Base-by-base conservation (phyloP, 2,888 invertebrate genomes). In the Platycnemis pennipes region DNA sequence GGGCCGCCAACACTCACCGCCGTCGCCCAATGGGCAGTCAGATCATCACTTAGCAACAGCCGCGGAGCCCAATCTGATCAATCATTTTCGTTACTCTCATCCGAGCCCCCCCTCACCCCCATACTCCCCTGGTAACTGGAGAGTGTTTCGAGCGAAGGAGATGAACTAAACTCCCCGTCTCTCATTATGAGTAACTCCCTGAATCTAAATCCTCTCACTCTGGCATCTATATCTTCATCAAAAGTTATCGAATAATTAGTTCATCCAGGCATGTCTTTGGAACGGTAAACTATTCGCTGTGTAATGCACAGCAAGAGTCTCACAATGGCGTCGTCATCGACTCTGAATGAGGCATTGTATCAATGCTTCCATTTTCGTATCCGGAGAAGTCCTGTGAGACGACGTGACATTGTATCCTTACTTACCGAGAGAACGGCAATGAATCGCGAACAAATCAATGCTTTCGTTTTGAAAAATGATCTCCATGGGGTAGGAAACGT, bases 31-130 rank as follows among this genome's bases (percentile, higher is more conserved):
- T 91, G 91, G 44, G 63, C 45, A 56, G 63, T 91, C 91, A 63
- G 91, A 91, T 26, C 91, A 44, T 91, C 91, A 91, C 91, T 91
- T 63, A 91, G 91, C 63, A 44, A 91, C 91, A 42, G 37, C 63
- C 91, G 26, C 7, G 26, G 91, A 42, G 63, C n/a, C 63, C 26
- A 2, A 44, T 45, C 63, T 91, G 91, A 91, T 91, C 91, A 91
- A 91, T 91, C 91, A 91, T 91, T 91, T 46, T 77, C 77, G 77
- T 77, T 77, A 77, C 77, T 37, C 37, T 77, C 77, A 16, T 77
- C 37, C 77, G 16, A 37, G 31, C 37, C 11, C 16, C 77, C 37
- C n/a, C n/a, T n/a, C n/a, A n/a, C n/a, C n/a, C n/a, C n/a, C n/a
- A n/a, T n/a, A n/a, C n/a, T n/a, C n/a, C n/a, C n/a, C 77, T 31